Percentiles rank a stretch among this genome's conserved stretches.
Conservation (phyloP, 2,797 vertebrate species). For the Chlorospingus flavigularis region DNA sequence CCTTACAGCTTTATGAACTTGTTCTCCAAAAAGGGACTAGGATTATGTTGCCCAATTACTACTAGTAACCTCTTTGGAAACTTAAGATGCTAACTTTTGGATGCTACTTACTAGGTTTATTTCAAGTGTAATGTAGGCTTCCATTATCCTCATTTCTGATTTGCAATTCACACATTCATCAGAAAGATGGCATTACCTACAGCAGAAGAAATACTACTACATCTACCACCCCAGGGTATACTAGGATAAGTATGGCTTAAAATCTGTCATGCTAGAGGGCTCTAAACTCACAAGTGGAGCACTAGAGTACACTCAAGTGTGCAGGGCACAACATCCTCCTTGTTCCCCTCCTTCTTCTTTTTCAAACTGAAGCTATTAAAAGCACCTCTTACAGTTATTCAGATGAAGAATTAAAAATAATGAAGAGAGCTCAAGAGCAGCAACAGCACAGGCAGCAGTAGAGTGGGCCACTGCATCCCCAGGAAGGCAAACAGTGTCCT, state of each 20-base stretch:
- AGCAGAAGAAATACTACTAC: neutral
- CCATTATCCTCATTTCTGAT: neutral
- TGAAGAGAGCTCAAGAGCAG: neutral
- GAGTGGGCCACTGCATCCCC: neutral
- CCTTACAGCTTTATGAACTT: neutral
- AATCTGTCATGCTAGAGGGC: neutral
- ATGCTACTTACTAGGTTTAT: neutral
- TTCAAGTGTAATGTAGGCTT: neutral
- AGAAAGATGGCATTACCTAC: neutral
- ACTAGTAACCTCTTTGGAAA: neutral
- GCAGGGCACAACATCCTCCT: neutral
- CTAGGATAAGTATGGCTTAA: neutral
- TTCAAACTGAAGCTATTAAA: neutral
- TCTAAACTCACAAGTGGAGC: neutral
- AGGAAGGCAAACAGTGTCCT: accelerated
- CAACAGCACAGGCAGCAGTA: neutral
- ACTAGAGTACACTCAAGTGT: neutral
- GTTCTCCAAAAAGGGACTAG: neutral
- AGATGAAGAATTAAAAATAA: neutral
- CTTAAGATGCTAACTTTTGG: neutral
- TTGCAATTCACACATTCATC: neutral
- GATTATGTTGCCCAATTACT: neutral
- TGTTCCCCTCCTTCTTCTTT: neutral
- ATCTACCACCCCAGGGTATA: neutral
- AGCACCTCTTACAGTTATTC: neutral